Percentiles rank a stretch among this genome's conserved stretches.
phyloP scores from a whole-genome alignment of 2,888 invertebrate genomes.

The Tenodera sinensis region DNA sequence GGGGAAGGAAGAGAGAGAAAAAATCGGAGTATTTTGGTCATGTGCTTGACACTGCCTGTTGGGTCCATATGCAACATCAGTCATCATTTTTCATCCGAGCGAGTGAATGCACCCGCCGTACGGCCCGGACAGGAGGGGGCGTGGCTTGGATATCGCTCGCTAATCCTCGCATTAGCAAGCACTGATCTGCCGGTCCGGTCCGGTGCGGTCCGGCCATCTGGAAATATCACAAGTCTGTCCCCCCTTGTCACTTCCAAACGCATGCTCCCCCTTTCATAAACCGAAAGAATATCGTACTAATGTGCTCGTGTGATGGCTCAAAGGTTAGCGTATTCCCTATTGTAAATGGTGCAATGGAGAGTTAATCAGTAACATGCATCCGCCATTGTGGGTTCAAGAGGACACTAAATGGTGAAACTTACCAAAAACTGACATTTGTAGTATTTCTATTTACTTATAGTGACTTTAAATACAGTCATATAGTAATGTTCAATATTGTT shows the following conservation, averaged over 20 bases:
- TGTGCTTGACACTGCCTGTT: neutral
- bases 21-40: neutral
- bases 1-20: neutral
- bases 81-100: slow-evolving; percentile 10
- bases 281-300: neutral
- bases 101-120: neutral
- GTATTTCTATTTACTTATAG: too few species aligned
- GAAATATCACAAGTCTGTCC: neutral
- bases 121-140: neutral
- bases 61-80: neutral
- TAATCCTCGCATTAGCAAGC: neutral
- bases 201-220: neutral
- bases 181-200: neutral
- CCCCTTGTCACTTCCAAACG: neutral
- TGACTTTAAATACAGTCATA: too few species aligned
- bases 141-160: neutral
- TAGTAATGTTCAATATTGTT: too few species aligned
- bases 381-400: too few species aligned
- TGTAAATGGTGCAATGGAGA: too few species aligned
- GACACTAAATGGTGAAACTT: too few species aligned
- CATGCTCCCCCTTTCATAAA: neutral
- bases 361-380: too few species aligned
- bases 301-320: neutral
- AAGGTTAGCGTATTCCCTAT: neutral
- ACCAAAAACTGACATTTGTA: too few species aligned